Conservation (phyloP, 2,113 vertebrate genomes). For the Microtus oregoni region DNA sequence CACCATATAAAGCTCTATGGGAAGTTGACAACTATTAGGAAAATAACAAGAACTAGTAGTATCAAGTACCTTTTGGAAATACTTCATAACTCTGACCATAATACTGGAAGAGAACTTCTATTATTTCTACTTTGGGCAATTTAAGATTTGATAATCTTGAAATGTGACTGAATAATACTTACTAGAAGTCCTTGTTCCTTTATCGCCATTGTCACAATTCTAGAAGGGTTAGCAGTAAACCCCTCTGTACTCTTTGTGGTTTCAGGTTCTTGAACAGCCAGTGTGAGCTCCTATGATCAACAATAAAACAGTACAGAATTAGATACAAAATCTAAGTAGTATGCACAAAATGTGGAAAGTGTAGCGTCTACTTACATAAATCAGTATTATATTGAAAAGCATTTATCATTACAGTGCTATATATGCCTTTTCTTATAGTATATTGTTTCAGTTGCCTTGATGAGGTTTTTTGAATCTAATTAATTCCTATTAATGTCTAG, state of each 20-base stretch:
- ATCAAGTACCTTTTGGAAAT: background rate
- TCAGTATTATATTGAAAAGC: background rate
- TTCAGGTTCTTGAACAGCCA: background rate
- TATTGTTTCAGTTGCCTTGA: conserved; percentile 61
- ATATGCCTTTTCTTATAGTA: conserved; percentile 51
- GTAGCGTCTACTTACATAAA: background rate
- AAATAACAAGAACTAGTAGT: background rate
- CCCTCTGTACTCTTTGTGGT: background rate
- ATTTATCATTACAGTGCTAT: background rate
- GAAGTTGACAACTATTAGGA: background rate
- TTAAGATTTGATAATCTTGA: background rate
- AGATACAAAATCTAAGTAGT: background rate
- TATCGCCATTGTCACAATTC: background rate
- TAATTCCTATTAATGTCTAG: conserved; percentile 67
- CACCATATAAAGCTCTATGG: background rate
- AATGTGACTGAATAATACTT: background rate
- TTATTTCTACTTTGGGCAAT: background rate
- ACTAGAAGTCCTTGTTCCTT: background rate
- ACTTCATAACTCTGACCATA: background rate
- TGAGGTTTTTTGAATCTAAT: conserved; percentile 70
- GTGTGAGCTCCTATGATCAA: background rate
- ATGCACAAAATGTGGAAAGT: background rate
- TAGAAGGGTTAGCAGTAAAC: background rate
- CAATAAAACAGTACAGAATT: background rate
- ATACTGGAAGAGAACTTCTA: background rate